Evolutionary conservation across 2,797 vertebrate species (phyloP), one percentile per base, ranked within the genome.

Genomic region (Sebastes oblongus): DNA sequence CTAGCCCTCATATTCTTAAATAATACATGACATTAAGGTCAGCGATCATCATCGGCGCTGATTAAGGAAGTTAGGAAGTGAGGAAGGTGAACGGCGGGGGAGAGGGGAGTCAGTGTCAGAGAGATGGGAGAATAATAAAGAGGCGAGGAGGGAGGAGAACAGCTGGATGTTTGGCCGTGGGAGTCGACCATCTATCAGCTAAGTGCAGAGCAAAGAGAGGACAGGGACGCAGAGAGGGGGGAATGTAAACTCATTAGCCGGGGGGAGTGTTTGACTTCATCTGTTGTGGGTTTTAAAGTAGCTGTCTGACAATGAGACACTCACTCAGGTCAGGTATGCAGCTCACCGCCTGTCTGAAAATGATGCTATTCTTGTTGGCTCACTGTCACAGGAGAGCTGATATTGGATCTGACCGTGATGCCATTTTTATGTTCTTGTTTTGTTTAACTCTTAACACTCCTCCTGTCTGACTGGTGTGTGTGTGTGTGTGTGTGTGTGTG

Each of bases 201-300:
- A 69, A 81, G 80, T 86, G 72, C 76, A 42, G 78, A 88, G 75
- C 77, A 87, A 88, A 84, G 81, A 87, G 82, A 84, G 52, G 52
- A 66, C 4, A 3, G 74, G 78, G 69, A 64, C 56, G 20, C 52
- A 62, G 34, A 74, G 67, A 36, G 65, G 39, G 58, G 75, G 81
- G 75, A 90, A 91, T 87, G 87, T 89, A 83, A 90, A 89, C 89
- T 87, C 88, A 91, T 94, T 90, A 93, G 73, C 80, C 20, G 1
- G 66, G 55, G 81, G 75, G 75, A 88, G 87, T 90, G 89, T 42
- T 91, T 90, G 88, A 91, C 92, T 89, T 89, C 34, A 87, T 80
- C 81, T 72, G 50, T 66, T 55, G 58, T 1, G 4, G 29, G 70
- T 56, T 84, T 78, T 56, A 75, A 78, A 86, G 71, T 64, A 60